Percentiles rank a stretch among this genome's conserved stretches.
These are phyloP conservation scores for Galeopterus variegatus DNA, from an alignment of 2,113 vertebrate species.

Conservation along the genomic window DNA sequence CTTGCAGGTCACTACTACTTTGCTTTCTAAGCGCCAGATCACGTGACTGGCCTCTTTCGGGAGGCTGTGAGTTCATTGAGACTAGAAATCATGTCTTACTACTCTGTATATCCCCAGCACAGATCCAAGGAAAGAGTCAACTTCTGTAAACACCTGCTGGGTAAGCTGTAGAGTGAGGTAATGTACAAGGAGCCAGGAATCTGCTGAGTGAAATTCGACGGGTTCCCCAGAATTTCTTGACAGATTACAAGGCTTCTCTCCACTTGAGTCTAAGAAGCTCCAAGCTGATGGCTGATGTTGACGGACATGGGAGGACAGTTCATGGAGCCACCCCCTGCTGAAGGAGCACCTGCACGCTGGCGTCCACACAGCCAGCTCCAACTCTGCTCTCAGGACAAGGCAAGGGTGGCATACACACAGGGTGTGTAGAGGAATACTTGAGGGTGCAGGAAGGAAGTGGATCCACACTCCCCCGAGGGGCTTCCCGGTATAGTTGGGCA, in stretches of 20 bases:
- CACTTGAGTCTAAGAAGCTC: background rate
- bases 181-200: background rate
- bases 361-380: background rate
- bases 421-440: background rate
- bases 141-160: background rate
- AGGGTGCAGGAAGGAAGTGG: fast-evolving
- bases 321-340: fast-evolving
- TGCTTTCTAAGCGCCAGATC: background rate
- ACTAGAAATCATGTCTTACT: background rate
- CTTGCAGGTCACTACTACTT: background rate
- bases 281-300: background rate
- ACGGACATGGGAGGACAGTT: fast-evolving
- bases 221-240: background rate
- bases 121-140: too few species aligned
- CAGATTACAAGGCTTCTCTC: background rate
- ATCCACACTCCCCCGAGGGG: fast-evolving
- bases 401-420: background rate
- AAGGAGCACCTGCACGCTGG: fast-evolving
- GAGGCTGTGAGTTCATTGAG: too few species aligned
- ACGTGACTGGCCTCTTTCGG: background rate
- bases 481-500: background rate
- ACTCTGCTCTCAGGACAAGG: background rate
- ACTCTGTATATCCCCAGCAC: background rate
- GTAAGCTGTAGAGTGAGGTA: too few species aligned
- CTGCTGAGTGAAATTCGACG: background rate